Evolutionary conservation across 2,113 vertebrate species (phyloP).

Genomic region (Pheucticus melanocephalus): DNA sequence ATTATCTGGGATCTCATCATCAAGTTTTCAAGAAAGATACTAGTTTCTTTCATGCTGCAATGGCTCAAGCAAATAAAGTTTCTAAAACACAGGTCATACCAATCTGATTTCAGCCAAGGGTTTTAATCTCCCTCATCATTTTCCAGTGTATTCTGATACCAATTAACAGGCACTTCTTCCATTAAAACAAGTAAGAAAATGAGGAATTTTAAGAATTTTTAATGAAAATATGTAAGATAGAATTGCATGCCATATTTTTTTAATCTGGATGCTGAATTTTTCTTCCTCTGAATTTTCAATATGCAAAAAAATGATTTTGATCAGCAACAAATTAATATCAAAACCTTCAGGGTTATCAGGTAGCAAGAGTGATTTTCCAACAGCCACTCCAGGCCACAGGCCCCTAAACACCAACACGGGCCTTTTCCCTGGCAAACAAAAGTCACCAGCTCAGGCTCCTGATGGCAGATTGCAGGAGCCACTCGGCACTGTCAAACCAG

Average conservation of each 20-base stretch:
- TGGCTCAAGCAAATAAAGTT: not conserved
- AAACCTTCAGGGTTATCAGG: not conserved
- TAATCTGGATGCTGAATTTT: not conserved
- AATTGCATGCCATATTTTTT: not conserved
- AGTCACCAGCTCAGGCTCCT: too few relatives aligned
- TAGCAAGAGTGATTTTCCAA: not conserved
- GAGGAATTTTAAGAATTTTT: not conserved
- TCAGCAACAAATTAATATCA: not conserved
- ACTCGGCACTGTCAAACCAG: too few relatives aligned
- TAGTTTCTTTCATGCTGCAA: not conserved
- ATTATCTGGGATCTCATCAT: constrained; percentile 8
- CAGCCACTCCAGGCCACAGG: too few relatives aligned
- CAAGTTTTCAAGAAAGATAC: not conserved
- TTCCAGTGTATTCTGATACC: not conserved
- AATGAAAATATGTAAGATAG: not conserved
- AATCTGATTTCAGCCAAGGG: not conserved
- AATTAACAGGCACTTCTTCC: not conserved
- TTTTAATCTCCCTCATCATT: not conserved
- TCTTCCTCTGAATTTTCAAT: not conserved
- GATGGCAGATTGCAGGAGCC: too few relatives aligned
- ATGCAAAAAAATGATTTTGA: not conserved
- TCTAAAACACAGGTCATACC: not conserved
- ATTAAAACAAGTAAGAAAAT: not conserved
- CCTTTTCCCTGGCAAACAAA: too few relatives aligned
- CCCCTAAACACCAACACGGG: too few relatives aligned